Conservation (phyloP, 2,888 invertebrate species). For the Caenorhabditis sp. region DNA sequence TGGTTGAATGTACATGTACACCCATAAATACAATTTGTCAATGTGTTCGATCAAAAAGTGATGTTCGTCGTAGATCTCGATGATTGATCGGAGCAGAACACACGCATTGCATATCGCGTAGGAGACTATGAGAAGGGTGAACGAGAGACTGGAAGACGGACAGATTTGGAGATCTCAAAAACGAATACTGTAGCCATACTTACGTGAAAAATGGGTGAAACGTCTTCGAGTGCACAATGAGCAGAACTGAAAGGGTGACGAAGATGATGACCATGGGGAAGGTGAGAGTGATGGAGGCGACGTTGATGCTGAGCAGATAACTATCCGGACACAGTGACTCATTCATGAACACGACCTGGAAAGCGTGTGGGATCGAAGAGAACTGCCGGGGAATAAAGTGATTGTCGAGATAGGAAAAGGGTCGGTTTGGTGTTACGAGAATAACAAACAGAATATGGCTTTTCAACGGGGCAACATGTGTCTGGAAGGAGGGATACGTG, state of each 20-base stretch:
- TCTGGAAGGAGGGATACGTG: background rate
- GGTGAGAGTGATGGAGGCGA: conserved; percentile 45
- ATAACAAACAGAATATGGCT: no score
- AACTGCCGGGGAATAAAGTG: background rate
- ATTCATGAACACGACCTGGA: conserved; percentile 53
- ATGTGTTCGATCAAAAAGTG: conserved; percentile 15
- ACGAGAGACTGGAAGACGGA: conserved; percentile 48
- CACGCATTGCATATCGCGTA: conserved; percentile 55
- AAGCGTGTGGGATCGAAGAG: no score
- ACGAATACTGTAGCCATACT: conserved; percentile 14
- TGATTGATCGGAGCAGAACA: conserved; percentile 36
- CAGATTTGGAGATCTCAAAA: no score
- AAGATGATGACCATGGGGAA: conserved; percentile 49
- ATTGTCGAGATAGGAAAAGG: background rate
- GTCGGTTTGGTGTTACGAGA: background rate
- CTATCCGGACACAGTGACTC: conserved; percentile 45
- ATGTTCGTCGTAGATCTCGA: conserved; percentile 32
- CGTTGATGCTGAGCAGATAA: conserved; percentile 41
- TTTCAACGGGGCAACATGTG: background rate
- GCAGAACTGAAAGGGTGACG: conserved; percentile 20
- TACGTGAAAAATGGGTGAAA: conserved; percentile 62
- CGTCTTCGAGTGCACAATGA: conserved; percentile 42
- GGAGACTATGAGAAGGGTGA: conserved; percentile 45
- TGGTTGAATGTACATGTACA: conserved; percentile 66
- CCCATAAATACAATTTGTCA: conserved; percentile 45